Conservation (phyloP, 2,888 invertebrate species). For the Drosophila prostipennis region DNA sequence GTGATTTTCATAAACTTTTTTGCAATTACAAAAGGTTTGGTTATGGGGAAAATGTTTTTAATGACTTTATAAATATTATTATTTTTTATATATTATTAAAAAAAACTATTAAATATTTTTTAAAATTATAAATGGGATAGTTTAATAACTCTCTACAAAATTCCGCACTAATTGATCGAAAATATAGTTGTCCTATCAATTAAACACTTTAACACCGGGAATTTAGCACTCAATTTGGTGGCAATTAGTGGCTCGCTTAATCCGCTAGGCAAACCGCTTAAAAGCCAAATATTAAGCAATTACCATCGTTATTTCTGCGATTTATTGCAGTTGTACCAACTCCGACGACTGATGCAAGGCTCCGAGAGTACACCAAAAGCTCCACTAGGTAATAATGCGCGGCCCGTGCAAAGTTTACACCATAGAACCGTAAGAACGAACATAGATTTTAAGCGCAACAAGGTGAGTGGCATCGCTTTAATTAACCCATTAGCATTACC, state of each 20-base stretch:
- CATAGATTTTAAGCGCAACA: slow-evolving; percentile 94
- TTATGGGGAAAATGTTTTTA: too few relatives aligned
- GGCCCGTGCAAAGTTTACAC: slow-evolving; percentile 96
- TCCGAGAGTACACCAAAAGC: slow-evolving; percentile 94
- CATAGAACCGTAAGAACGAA: slow-evolving; percentile 98
- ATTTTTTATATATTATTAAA: too few relatives aligned
- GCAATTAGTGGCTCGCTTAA: slow-evolving; percentile 1
- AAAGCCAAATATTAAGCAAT: background rate
- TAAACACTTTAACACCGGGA: background rate
- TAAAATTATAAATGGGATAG: too few relatives aligned
- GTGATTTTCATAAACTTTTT: background rate
- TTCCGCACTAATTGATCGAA: background rate
- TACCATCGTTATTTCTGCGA: background rate
- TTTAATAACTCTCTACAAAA: background rate
- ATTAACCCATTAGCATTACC: slow-evolving; percentile 9
- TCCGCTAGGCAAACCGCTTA: background rate
- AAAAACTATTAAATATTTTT: too few relatives aligned
- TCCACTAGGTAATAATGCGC: slow-evolving; percentile 96
- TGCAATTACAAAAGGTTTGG: background rate
- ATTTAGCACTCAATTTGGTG: background rate
- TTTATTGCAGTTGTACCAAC: slow-evolving; percentile 90
- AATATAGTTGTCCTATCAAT: background rate
- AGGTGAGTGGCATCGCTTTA: slow-evolving; percentile 75
- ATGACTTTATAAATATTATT: too few relatives aligned
- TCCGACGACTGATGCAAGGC: slow-evolving; percentile 95